Base-by-base conservation (phyloP, 37 sponge, comb jelly and placozoan genomes). In the Cladorhizidae sp. region DNA sequence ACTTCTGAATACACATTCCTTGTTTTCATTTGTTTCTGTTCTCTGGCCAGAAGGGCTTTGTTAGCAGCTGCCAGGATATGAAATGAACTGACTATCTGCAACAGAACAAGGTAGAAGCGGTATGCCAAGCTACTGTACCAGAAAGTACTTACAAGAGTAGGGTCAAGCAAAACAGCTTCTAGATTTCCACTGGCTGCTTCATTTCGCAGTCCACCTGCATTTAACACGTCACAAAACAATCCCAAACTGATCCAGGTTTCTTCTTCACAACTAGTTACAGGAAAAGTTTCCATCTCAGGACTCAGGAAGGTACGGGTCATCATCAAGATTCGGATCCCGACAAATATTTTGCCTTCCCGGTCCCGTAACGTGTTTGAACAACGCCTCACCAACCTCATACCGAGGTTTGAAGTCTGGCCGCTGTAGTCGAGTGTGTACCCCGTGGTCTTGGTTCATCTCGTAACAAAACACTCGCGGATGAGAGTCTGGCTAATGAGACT, bases 61-160 rank as follows among this genome's bases (percentile, higher is more conserved):
- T 84, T 84, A 42, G 67, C 84, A 55, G 84, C 84, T 31, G 77
- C 58, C 68, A 84, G 55, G n/a, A 84, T 68, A 84, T 84, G 84
- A 40, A 84, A 70, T 38, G 51, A 64, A 76, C 84, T 84, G 39
- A 36, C 65, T 43, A 84, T 12, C 84, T 84, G 77, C n/a, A 67
- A 17, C 2, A 50, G 6, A 49, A 54, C 12, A 17, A 54, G 55
- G 12, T 54, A 20, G 55, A 54, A 54, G 17, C 12, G 12, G 17
- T n/a, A n/a, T n/a, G n/a, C n/a, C n/a, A n/a, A n/a, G n/a, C n/a
- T n/a, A n/a, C n/a, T n/a, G n/a, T 25, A 40, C 12, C 3, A 21
- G 12, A 17, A 18, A 29, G 31, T 15, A 84, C 84, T 76, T 22
- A 84, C 84, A 35, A 84, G 77, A 2, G 77, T 54, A 28, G 84